Conservation (phyloP, 1,140 invertebrate genomes). For the Papilio machaon region DNA sequence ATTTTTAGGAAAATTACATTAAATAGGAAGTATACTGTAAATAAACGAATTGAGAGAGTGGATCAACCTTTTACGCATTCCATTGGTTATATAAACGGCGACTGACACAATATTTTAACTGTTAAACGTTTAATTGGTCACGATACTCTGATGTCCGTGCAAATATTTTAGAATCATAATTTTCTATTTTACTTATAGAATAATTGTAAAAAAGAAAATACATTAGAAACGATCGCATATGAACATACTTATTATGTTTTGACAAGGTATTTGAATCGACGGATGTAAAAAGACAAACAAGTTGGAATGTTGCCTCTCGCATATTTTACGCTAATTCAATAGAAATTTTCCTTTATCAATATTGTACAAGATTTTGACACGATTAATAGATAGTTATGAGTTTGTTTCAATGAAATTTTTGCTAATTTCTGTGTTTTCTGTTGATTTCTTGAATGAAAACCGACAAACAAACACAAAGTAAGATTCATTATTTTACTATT, state of each 20-base stretch:
- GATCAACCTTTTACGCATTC: constrained; percentile 20
- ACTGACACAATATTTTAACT: constrained; percentile 15
- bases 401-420: too few species aligned
- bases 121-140: constrained; percentile 5
- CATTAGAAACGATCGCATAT: neutral
- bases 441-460: neutral
- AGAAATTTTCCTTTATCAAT: neutral
- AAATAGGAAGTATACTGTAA: neutral
- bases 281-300: constrained; percentile 1
- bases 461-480: neutral
- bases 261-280: constrained; percentile 10
- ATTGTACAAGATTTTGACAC: neutral
- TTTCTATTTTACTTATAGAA: neutral
- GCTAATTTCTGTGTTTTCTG: neutral
- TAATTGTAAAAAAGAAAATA: neutral
- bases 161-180: neutral
- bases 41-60: constrained; percentile 14
- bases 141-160: neutral
- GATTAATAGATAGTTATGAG: neutral
- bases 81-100: neutral
- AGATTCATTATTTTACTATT: neutral
- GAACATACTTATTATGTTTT: neutral
- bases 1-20: neutral
- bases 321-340: neutral
- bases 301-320: constrained; percentile 2